phyloP scores from a whole-genome alignment of 2,888 invertebrate genomes.

The Drosophila macrothrix region DNA sequence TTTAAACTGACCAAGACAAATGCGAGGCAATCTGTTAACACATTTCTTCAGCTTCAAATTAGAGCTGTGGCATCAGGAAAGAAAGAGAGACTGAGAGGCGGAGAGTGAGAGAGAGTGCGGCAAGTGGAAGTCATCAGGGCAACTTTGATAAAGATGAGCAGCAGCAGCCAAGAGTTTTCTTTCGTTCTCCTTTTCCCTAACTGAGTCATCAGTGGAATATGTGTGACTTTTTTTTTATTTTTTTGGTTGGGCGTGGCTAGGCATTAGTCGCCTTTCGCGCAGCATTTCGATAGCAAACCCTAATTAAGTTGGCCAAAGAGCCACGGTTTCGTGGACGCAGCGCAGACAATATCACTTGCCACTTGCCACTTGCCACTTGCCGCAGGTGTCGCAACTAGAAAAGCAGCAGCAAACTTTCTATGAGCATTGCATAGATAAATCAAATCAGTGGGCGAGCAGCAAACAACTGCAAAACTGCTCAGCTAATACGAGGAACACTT shows the following conservation, averaged over 20 bases:
- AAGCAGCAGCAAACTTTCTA: slow-evolving; percentile 68
- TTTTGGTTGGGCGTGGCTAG: slow-evolving; percentile 59
- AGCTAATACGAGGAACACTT: slow-evolving; percentile 10
- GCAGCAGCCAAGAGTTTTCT: slow-evolving; percentile 12
- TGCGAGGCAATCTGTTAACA: slow-evolving; percentile 64
- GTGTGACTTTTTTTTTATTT: neutral
- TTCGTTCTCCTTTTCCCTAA: slow-evolving; percentile 5
- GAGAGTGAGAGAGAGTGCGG: neutral
- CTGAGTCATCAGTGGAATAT: slow-evolving; percentile 53
- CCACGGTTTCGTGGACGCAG: slow-evolving; percentile 15
- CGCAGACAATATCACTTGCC: slow-evolving; percentile 24
- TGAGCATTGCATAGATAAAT: slow-evolving; percentile 62
- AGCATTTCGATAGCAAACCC: slow-evolving; percentile 62
- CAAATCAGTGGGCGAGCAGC: slow-evolving; percentile 48
- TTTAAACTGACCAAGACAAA: slow-evolving; percentile 72
- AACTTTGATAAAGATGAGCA: slow-evolving; percentile 33
- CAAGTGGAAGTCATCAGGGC: slow-evolving; percentile 31
- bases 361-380: slow-evolving; percentile 20
- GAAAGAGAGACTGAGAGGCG: neutral
- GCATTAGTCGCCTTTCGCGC: slow-evolving; percentile 58
- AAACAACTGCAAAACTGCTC: slow-evolving; percentile 37
- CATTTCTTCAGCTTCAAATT: slow-evolving; percentile 48
- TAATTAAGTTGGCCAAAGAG: slow-evolving; percentile 62
- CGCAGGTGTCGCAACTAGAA: slow-evolving; percentile 60
- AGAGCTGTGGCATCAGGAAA: slow-evolving; percentile 39